A percentile compares a stretch with the other conserved stretches of the same genome.
Evolutionary conservation across 2,888 invertebrate species (phyloP).

Genomic region (Melanophora roralis): DNA sequence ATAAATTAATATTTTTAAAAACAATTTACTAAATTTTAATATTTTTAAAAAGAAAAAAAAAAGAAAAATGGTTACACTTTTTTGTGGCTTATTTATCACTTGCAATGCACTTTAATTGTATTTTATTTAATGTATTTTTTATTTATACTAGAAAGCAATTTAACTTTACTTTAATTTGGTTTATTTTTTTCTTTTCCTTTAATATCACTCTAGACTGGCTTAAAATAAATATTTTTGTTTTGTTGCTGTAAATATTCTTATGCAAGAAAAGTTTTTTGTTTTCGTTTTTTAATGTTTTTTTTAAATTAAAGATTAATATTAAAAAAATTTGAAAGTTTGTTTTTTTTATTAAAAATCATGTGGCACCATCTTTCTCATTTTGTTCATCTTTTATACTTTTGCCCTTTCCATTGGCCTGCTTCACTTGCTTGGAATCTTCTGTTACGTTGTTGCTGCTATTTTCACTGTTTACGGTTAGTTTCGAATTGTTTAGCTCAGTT

Average conservation of each 20-base stretch:
- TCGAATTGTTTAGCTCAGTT: conserved; percentile 71
- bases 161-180: neutral
- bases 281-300: neutral
- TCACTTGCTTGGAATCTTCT: conserved; percentile 9
- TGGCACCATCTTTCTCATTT: conserved; percentile 66
- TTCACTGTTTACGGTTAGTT: conserved; percentile 66
- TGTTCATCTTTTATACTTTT: conserved; percentile 64
- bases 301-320: neutral
- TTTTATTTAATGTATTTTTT: neutral
- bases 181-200: conserved; percentile 25
- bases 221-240: neutral
- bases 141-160: neutral
- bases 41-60: too few relatives aligned
- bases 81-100: neutral
- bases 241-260: neutral
- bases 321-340: conserved; percentile 6
- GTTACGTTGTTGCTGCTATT: conserved; percentile 37
- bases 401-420: conserved; percentile 65
- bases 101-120: neutral
- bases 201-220: conserved; percentile 52
- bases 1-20: conserved; percentile 24
- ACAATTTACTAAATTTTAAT: conserved; percentile 24
- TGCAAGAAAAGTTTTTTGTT: neutral
- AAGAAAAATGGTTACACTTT: too few relatives aligned
- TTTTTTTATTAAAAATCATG: conserved; percentile 66